phyloP scores from a whole-genome alignment of 2,113 vertebrate species.

The Hipposideros armiger region DNA sequence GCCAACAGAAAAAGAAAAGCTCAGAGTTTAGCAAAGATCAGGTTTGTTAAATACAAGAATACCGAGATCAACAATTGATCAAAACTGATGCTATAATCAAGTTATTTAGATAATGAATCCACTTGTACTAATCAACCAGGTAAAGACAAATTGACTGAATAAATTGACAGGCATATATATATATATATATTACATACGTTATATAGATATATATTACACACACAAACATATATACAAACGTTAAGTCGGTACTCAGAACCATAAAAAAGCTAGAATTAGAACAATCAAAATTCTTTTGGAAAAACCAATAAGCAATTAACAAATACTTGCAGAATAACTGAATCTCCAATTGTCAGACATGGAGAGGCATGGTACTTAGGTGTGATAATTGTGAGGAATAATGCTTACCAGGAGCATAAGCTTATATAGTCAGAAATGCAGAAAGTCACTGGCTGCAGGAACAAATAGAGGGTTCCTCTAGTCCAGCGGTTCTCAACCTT shows the following conservation, averaged over 20 bases:
- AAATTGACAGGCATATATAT: neutral
- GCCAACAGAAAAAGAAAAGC: neutral
- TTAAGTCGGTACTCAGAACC: neutral
- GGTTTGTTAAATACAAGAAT: neutral
- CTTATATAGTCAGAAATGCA: neutral
- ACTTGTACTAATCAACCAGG: neutral
- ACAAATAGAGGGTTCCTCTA: neutral
- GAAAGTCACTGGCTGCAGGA: neutral
- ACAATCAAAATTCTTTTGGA: slow-evolving; percentile 37
- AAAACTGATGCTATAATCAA: neutral
- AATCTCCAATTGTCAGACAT: neutral
- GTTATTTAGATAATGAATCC: neutral
- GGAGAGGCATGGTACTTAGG: neutral
- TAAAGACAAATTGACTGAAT: neutral
- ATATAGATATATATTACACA: neutral
- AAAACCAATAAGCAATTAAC: neutral
- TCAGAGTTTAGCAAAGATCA: neutral
- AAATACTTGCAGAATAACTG: neutral
- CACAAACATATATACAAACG: neutral
- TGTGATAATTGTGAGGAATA: neutral
- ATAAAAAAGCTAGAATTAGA: neutral
- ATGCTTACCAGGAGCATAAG: neutral
- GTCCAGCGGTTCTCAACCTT: too few species aligned
- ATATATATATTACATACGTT: neutral
- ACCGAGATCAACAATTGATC: neutral